phyloP scores from a whole-genome alignment of 2,888 invertebrate species.

The Chrysotoxum bicinctum region DNA sequence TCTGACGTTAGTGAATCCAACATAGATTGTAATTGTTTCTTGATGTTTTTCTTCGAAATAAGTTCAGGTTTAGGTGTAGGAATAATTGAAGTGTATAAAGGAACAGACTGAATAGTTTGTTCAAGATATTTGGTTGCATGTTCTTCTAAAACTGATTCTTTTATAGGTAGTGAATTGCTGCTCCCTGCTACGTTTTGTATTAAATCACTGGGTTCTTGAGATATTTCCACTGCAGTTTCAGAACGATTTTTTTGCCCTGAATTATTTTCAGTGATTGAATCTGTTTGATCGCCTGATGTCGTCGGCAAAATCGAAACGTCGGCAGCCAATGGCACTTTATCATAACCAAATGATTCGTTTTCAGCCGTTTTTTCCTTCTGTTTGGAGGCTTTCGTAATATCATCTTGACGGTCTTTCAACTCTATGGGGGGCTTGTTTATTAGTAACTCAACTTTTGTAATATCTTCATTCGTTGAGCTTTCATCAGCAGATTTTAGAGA shows the following conservation, averaged over 20 bases:
- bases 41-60: background rate
- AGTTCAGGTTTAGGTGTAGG: background rate
- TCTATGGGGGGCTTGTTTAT: background rate
- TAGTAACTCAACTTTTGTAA: background rate
- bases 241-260: background rate
- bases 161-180: background rate
- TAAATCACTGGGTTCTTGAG: background rate
- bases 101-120: background rate
- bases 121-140: background rate
- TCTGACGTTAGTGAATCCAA: background rate
- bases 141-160: background rate
- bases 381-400: background rate
- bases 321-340: background rate
- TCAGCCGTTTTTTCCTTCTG: background rate
- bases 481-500: background rate
- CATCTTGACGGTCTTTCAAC: background rate
- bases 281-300: background rate
- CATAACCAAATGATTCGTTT: background rate
- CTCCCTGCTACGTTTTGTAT: background rate
- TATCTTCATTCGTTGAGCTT: background rate
- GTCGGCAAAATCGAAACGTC: background rate
- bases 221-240: background rate
- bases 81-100: background rate
- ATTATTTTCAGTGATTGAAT: background rate
- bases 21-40: slow-evolving; percentile 13